These are phyloP conservation scores for Pipa parva DNA, from an alignment of 2,113 vertebrate species.

Conservation along the genomic window DNA sequence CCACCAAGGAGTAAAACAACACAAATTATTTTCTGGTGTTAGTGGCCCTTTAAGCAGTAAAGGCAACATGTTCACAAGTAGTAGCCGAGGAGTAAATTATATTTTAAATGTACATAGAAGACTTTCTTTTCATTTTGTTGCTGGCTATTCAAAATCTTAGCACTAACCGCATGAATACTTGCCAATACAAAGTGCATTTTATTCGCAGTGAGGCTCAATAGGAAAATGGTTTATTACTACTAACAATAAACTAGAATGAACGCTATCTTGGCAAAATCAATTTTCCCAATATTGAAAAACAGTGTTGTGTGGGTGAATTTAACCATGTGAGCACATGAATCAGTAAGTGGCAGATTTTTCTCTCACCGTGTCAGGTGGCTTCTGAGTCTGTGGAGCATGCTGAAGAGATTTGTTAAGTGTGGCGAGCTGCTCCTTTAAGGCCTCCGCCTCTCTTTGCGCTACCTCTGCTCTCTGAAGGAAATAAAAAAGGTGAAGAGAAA, in stretches of 20 bases:
- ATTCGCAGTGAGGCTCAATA: neutral
- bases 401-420: constrained; percentile 87
- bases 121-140: too few relatives aligned
- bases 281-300: neutral
- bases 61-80: too few relatives aligned
- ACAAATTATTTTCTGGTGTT: too few relatives aligned
- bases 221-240: neutral
- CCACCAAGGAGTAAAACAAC: too few relatives aligned
- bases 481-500: constrained; percentile 52
- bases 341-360: constrained; percentile 30
- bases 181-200: neutral
- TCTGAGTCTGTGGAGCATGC: constrained; percentile 79
- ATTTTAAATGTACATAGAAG: too few relatives aligned
- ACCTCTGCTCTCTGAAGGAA: constrained; percentile 87
- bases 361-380: constrained; percentile 85
- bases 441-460: constrained; percentile 86
- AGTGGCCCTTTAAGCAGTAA: too few relatives aligned
- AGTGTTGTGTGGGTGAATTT: neutral
- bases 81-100: too few relatives aligned
- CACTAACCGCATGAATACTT: too few relatives aligned
- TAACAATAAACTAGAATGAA: neutral
- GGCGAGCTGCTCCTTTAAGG: constrained; percentile 86
- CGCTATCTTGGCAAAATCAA: neutral
- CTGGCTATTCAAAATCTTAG: too few relatives aligned
- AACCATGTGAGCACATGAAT: neutral